Evolutionary conservation across 2,888 invertebrate species (phyloP).

Genomic region (Meta bourneti): DNA sequence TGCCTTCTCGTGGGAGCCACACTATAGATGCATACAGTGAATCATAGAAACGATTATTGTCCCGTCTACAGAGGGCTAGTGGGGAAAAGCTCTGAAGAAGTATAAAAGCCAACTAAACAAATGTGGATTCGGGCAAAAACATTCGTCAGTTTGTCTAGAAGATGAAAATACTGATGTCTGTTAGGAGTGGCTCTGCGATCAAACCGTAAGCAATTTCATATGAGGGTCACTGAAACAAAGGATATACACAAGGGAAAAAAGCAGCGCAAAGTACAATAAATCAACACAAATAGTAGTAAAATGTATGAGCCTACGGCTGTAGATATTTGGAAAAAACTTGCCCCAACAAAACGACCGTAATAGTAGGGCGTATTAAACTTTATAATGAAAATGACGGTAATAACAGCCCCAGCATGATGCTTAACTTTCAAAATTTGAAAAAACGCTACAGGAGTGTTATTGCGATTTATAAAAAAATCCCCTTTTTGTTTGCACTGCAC

Average conservation of each 20-base stretch:
- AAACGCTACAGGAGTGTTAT: constrained; percentile 6
- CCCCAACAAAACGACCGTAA: background rate
- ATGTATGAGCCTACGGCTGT: background rate
- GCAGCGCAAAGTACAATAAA: background rate
- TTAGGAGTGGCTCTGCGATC: too few relatives aligned
- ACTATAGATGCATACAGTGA: too few relatives aligned
- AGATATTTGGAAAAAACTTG: background rate
- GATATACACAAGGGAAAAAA: background rate
- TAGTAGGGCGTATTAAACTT: background rate
- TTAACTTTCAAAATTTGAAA: constrained; percentile 7
- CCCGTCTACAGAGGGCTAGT: too few relatives aligned
- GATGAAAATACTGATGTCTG: too few relatives aligned
- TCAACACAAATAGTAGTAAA: background rate
- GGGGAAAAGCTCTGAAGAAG: too few relatives aligned
- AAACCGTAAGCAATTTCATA: too few relatives aligned
- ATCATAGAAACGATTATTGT: too few relatives aligned
- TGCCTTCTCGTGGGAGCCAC: too few relatives aligned
- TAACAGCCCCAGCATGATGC: background rate
- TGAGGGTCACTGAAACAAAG: background rate
- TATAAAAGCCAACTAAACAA: too few relatives aligned
- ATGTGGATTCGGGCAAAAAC: too few relatives aligned
- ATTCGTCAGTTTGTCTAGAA: too few relatives aligned
- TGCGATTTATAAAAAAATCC: constrained; percentile 18
- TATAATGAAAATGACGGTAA: background rate
- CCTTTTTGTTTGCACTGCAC: background rate